phyloP scores from a whole-genome alignment of 2,888 invertebrate species.

The Dasypogon diadema region DNA sequence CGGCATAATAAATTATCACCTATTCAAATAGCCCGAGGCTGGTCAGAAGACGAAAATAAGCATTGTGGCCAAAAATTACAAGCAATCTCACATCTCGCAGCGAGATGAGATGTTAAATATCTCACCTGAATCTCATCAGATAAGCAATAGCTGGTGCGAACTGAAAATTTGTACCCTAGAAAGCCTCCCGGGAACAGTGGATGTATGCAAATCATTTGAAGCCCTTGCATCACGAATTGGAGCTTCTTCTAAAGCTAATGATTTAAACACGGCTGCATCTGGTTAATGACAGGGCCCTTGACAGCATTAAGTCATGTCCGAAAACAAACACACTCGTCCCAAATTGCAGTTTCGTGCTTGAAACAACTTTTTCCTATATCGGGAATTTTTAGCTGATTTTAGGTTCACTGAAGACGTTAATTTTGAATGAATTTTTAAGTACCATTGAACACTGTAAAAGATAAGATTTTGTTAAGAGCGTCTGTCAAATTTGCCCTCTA shows the following conservation, averaged over 20 bases:
- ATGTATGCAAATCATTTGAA: slow-evolving; percentile 35
- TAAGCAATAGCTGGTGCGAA: slow-evolving; percentile 36
- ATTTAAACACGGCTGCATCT: slow-evolving; percentile 47
- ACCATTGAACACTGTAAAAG: background rate
- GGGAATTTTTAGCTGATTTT: slow-evolving; percentile 5
- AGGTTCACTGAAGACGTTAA: background rate
- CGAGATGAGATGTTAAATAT: slow-evolving; percentile 49
- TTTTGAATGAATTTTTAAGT: slow-evolving; percentile 18
- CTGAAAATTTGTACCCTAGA: slow-evolving; percentile 38
- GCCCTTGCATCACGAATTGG: background rate
- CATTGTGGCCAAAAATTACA: slow-evolving; percentile 42
- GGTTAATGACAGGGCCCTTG: slow-evolving; percentile 53
- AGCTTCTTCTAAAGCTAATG: slow-evolving; percentile 51
- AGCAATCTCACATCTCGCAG: slow-evolving; percentile 21
- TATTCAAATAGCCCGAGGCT: slow-evolving; percentile 51
- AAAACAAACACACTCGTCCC: slow-evolving; percentile 54
- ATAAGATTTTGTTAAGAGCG: background rate
- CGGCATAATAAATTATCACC: slow-evolving; percentile 54
- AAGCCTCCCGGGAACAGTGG: background rate
- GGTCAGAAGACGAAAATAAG: slow-evolving; percentile 2
- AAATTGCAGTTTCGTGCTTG: slow-evolving; percentile 54
- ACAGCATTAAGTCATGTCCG: slow-evolving; percentile 52
- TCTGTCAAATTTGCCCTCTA: background rate
- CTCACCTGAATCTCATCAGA: slow-evolving; percentile 52
- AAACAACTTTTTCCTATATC: background rate